Base-by-base conservation (phyloP, 2,113 vertebrate species). In the Pluvianellus socialis region DNA sequence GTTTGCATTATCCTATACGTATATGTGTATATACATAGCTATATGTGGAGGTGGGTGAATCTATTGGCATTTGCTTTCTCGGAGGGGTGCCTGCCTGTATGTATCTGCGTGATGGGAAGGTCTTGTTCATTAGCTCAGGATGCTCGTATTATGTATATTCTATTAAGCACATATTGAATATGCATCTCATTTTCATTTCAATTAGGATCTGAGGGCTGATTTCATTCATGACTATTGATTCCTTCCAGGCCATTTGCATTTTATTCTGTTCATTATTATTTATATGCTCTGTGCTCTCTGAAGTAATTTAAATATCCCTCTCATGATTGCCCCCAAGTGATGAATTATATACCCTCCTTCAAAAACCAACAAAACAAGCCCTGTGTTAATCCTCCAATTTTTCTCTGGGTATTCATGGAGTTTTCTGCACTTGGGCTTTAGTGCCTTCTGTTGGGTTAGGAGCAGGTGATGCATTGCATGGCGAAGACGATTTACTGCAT, bases 101-200 rank as follows among this genome's bases (percentile, higher is more conserved):
- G 53, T 82, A 50, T 85, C 45, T 82, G 56, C 9, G 3, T 61
- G 82, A 94, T 79, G 85, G 67, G 95, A 89, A 67, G 56, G 53
- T 88, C 62, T 96, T 73, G 67, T 93, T 97, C 71, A 52, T 93
- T 92, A 96, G 52, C 74, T 72, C 17, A 81, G 67, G 84, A 70
- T 84, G 79, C 72, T 94, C 33, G 15, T 73, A 45, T 91, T 86
- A 88, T 92, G 82, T 85, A 68, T 70, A 80, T 80, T 91, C 80
- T 91, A 87, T 94, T 96, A 95, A 94, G 83, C 76, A 96, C 92
- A 82, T 79, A 92, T 81, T 83, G 68, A 79, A 95, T 77, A 71
- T 90, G 62, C 73, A 89, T 93, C 50, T 95, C 59, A 72, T 92
- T 96, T 97, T 95, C 86, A 79, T 97, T 96, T 96, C 79, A 93